Base-by-base conservation (phyloP, 2,797 vertebrate species). In the Pitangus sulphuratus region DNA sequence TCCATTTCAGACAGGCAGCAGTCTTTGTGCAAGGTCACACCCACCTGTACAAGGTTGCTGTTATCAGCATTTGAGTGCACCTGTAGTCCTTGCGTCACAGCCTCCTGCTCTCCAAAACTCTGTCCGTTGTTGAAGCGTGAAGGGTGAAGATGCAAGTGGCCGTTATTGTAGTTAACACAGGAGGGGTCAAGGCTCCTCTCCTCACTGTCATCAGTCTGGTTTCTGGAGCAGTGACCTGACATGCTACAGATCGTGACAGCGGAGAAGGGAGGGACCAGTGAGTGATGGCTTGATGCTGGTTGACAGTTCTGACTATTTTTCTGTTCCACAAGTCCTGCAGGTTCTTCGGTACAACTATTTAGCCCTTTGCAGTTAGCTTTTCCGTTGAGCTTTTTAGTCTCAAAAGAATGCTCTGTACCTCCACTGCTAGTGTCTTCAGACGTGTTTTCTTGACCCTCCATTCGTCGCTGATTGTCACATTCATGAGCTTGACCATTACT, bases 1-100 rank as follows among this genome's bases (percentile, higher is more conserved):
- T 98, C 98, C 98, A 98, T 98, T 98, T 99, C 97, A 92, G 98
- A 96, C 94, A 97, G 93, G 90, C 96, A 97, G 95, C 96, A 97
- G 95, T 98, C 98, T 97, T 96, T 98, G 91, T 97, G 98, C 93
- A 98, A 90, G 75, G 96, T 94, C 56, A 96, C 86, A 77, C 95
- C 97, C 77, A 92, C 35, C 95, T 98, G 97, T 57, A 94, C 88
- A 45, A 96, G 95, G 92, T 42, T 97, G 91, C 97, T 95, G 62
- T 56, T 97, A 92, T 98, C 98, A 93, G 94, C 79, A 60, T 95
- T 98, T 39, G 96, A 93, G 78, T 80, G 95, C 79, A 84, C 96
- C 93, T 98, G 96, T 96, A 98, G 92, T 97, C 98, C 96, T 51
- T 86, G 93, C 2, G 78, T 91, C 81, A 97, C 78, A 25, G 53